Conservation (phyloP, 2,797 vertebrate species). For the Bryconaethiops microstoma region DNA sequence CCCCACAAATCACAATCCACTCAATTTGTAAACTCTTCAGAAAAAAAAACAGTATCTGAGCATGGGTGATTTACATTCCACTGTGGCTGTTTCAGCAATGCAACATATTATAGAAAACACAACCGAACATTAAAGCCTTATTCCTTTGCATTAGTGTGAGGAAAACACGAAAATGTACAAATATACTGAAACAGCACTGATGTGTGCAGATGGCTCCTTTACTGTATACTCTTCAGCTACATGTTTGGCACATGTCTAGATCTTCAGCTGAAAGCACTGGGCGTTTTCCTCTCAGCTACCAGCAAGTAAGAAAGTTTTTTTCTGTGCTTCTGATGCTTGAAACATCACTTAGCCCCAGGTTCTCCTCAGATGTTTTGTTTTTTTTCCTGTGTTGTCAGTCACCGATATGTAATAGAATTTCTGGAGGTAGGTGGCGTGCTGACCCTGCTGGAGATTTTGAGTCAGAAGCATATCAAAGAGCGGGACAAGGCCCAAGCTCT, state of each 20-base stretch:
- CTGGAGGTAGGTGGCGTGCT: slow-evolving; percentile 82
- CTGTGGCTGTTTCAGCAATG: too few species aligned
- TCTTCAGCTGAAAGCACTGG: slow-evolving; percentile 80
- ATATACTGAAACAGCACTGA: background rate
- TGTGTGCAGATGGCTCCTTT: slow-evolving; percentile 64
- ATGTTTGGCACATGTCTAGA: slow-evolving; percentile 76
- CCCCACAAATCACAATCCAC: too few species aligned
- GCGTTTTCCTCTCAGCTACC: slow-evolving; percentile 83
- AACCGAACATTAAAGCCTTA: too few species aligned
- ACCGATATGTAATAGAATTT: slow-evolving; percentile 84
- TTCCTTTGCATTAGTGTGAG: too few species aligned
- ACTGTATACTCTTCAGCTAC: slow-evolving; percentile 75
- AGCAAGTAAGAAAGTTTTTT: slow-evolving; percentile 76
- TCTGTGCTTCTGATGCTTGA: background rate
- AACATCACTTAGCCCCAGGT: background rate
- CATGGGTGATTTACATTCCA: too few species aligned
- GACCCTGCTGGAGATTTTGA: slow-evolving; percentile 84
- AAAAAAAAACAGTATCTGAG: too few species aligned
- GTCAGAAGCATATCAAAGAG: slow-evolving; percentile 73
- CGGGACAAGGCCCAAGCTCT: slow-evolving; percentile 79
- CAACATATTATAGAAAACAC: too few species aligned
- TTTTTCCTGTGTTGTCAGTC: slow-evolving; percentile 65
- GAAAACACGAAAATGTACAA: background rate
- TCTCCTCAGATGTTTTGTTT: background rate
- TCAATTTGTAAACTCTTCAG: too few species aligned